A percentile compares a stretch with the other conserved stretches of the same genome.
These are phyloP conservation scores for Aldrovandia affinis DNA, from an alignment of 2,797 vertebrate species.

Conservation along the genomic window DNA sequence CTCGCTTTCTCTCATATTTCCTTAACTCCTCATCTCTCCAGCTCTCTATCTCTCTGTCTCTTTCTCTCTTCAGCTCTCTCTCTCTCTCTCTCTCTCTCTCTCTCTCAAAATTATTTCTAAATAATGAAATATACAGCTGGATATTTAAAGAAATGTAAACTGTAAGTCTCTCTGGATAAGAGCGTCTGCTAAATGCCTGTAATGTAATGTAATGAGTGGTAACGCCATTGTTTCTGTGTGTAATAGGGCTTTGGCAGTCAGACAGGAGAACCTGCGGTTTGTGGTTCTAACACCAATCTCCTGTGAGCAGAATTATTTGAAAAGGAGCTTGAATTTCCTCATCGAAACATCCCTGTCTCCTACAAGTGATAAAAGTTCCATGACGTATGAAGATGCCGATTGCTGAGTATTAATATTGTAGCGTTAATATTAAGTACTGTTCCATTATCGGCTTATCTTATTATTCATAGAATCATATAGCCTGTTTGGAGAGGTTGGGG, in stretches of 20 bases:
- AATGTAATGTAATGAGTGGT: no score
- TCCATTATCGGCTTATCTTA: slow-evolving; percentile 7
- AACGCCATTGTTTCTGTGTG: no score
- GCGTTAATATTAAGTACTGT: not conserved
- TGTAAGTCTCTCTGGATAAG: no score
- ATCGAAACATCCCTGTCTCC: not conserved
- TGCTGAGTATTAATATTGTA: slow-evolving; percentile 12
- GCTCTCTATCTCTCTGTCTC: not conserved
- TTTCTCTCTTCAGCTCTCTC: not conserved
- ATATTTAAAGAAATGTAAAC: no score
- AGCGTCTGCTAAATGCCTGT: no score
- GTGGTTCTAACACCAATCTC: no score
- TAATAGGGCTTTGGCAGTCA: no score
- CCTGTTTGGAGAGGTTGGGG: no score
- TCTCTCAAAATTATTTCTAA: not conserved
- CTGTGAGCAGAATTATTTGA: no score
- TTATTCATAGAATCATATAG: slow-evolving; percentile 7
- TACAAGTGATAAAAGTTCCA: not conserved
- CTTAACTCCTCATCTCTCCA: not conserved
- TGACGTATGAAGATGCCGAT: not conserved
- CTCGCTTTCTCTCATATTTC: not conserved
- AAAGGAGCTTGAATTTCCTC: not conserved
- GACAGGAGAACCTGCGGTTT: no score
- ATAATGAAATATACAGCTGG: no score
- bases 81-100: not conserved